A percentile compares a stretch with the other conserved stretches of the same genome.
Conservation (phyloP, 2,888 invertebrate species). For the Pemphredon lugubris region DNA sequence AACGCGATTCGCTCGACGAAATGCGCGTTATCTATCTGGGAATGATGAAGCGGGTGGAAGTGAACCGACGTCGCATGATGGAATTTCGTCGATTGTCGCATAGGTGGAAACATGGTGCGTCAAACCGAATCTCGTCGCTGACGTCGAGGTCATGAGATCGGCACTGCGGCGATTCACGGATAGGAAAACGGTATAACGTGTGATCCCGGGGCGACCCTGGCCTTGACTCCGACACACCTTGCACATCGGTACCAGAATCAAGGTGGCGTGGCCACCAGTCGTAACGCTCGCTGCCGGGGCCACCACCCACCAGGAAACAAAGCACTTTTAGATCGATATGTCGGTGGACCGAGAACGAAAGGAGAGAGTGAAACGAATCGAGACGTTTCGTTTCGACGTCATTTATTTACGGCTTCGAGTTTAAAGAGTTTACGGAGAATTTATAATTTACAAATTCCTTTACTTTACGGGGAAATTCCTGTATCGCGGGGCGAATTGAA, state of each 20-base stretch:
- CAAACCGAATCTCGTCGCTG: constrained; percentile 14
- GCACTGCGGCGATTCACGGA: constrained; percentile 63
- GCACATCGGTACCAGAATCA: constrained; percentile 45
- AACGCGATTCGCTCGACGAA: too few species aligned
- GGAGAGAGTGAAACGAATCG: constrained; percentile 19
- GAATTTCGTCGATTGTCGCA: constrained; percentile 6
- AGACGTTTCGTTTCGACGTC: not conserved
- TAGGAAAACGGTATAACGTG: constrained; percentile 11
- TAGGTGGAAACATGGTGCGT: constrained; percentile 2
- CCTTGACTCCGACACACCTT: constrained; percentile 60
- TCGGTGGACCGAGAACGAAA: constrained; percentile 34
- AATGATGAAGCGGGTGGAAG: too few species aligned
- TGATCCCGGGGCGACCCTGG: constrained; percentile 57
- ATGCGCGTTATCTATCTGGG: too few species aligned
- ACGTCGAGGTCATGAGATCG: constrained; percentile 63
- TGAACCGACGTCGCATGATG: too few species aligned
- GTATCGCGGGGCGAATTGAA: too few species aligned
- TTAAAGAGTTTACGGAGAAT: too few species aligned
- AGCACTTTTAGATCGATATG: constrained; percentile 41
- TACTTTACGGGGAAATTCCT: too few species aligned
- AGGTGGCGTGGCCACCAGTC: constrained; percentile 50
- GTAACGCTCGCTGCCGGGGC: constrained; percentile 42
- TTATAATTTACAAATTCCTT: too few species aligned
- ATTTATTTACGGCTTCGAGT: not conserved
- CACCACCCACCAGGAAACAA: constrained; percentile 25